These are phyloP conservation scores for Ctenochaetus hawaiiensis DNA, from an alignment of 2,797 vertebrate genomes.

Conservation along the genomic window DNA sequence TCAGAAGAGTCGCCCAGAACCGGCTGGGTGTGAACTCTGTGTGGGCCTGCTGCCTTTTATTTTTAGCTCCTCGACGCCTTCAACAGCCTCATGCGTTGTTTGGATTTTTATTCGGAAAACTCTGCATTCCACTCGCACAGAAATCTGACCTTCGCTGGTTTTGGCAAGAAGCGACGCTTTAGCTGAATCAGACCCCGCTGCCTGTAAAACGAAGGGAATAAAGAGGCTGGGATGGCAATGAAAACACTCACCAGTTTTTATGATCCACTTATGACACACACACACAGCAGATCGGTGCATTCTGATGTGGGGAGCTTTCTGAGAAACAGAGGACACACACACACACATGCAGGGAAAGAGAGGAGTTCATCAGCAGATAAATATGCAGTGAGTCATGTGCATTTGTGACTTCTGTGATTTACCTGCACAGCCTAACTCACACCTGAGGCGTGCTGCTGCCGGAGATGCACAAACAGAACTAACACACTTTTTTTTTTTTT, in stretches of 20 bases:
- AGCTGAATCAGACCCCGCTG: slow-evolving; percentile 50
- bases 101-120: slow-evolving; percentile 58
- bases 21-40: slow-evolving; percentile 21
- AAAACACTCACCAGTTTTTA: slow-evolving; percentile 60
- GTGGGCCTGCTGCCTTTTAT: slow-evolving; percentile 6
- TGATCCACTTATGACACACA: slow-evolving; percentile 39
- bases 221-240: slow-evolving; percentile 51
- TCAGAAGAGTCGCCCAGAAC: background rate
- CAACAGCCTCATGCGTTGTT: slow-evolving; percentile 45
- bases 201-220: slow-evolving; percentile 53
- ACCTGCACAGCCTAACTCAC: background rate
- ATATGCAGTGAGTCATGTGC: slow-evolving; percentile 31
- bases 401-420: slow-evolving; percentile 14
- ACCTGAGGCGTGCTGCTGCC: slow-evolving; percentile 7
- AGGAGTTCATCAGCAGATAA: slow-evolving; percentile 24
- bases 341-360: background rate
- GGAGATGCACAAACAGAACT: background rate
- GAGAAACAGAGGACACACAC: slow-evolving; percentile 24
- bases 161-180: slow-evolving; percentile 48
- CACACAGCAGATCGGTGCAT: slow-evolving; percentile 12
- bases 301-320: slow-evolving; percentile 17
- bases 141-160: slow-evolving; percentile 53
- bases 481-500: background rate
- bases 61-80: slow-evolving; percentile 23
- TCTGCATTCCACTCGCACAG: slow-evolving; percentile 36